Percentiles rank a stretch among this genome's conserved stretches.
Evolutionary conservation across 1,140 invertebrate genomes (phyloP).

Genomic region (Holotrichia oblita): DNA sequence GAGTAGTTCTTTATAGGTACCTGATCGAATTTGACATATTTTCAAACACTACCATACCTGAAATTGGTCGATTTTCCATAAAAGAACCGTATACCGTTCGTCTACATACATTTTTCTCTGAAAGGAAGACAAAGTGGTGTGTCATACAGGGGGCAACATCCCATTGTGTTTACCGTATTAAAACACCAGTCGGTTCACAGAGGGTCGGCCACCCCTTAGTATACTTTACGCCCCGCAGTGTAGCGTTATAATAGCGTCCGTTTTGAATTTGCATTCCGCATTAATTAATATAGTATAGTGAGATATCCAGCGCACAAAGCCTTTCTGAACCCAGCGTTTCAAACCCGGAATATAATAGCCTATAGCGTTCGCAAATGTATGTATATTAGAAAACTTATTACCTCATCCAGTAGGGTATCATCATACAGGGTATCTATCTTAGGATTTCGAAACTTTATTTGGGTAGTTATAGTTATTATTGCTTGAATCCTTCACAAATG

Average conservation of each 20-base stretch:
- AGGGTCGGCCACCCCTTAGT: constrained; percentile 50
- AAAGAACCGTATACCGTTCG: too few relatives aligned
- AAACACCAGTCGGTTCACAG: constrained; percentile 58
- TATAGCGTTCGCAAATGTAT: neutral
- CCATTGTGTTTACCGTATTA: constrained; percentile 54
- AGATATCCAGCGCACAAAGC: constrained; percentile 14
- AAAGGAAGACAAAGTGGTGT: constrained; percentile 37
- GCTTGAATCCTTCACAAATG: too few relatives aligned
- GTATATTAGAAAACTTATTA: neutral
- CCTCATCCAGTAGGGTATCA: too few relatives aligned
- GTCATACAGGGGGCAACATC: constrained; percentile 50
- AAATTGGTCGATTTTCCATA: too few relatives aligned
- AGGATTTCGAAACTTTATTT: too few relatives aligned
- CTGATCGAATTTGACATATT: neutral
- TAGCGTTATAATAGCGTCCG: constrained; percentile 54
- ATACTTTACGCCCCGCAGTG: constrained; percentile 48
- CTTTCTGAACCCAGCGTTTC: neutral
- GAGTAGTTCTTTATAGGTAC: neutral
- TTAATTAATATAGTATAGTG: constrained; percentile 54
- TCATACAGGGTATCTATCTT: too few relatives aligned
- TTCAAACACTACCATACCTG: neutral
- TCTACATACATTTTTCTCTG: too few relatives aligned
- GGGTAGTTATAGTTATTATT: too few relatives aligned
- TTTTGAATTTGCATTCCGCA: constrained; percentile 53
- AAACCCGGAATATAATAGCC: constrained; percentile 16